Percentiles rank a stretch among this genome's conserved stretches.
Conservation (phyloP, 1,140 invertebrate genomes). For the Adelges cooleyi region DNA sequence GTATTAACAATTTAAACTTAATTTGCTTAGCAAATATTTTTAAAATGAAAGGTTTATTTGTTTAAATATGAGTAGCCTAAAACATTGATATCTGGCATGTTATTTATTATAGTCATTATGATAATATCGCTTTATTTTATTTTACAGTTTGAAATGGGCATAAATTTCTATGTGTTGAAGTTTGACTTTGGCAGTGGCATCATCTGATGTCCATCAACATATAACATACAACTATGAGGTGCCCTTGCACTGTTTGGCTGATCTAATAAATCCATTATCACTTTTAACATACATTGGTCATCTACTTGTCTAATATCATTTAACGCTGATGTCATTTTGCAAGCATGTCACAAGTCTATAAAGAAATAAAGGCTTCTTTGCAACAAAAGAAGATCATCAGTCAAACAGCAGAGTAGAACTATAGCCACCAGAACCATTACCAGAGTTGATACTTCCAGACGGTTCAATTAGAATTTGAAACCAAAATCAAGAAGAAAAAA, state of each 20-base stretch:
- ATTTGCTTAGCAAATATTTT: too few relatives aligned
- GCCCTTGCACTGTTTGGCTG: slow-evolving; percentile 44
- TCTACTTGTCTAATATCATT: slow-evolving; percentile 40
- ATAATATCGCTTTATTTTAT: slow-evolving; percentile 18
- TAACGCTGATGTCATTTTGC: slow-evolving; percentile 37
- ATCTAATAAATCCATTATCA: slow-evolving; percentile 44
- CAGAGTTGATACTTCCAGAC: slow-evolving; percentile 70
- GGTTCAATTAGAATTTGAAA: slow-evolving; percentile 60
- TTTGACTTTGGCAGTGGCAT: slow-evolving; percentile 44
- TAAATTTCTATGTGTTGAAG: slow-evolving; percentile 47
- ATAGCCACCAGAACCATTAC: slow-evolving; percentile 56
- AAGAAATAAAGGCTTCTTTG: slow-evolving; percentile 69
- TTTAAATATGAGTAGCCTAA: too few relatives aligned
- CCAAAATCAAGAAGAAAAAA: slow-evolving; percentile 2
- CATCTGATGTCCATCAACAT: slow-evolving; percentile 43
- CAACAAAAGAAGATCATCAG: slow-evolving; percentile 64
- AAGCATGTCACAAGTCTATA: slow-evolving; percentile 40
- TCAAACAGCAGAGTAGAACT: slow-evolving; percentile 59
- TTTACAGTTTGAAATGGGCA: slow-evolving; percentile 40
- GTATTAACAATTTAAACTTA: too few relatives aligned
- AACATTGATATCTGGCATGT: background rate
- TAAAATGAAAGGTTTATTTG: too few relatives aligned
- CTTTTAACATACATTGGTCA: slow-evolving; percentile 45
- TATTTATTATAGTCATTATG: background rate
- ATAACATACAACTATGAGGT: slow-evolving; percentile 45